These are phyloP conservation scores for Diorhabda sublineata DNA, from an alignment of 1,140 invertebrate genomes.

Conservation along the genomic window DNA sequence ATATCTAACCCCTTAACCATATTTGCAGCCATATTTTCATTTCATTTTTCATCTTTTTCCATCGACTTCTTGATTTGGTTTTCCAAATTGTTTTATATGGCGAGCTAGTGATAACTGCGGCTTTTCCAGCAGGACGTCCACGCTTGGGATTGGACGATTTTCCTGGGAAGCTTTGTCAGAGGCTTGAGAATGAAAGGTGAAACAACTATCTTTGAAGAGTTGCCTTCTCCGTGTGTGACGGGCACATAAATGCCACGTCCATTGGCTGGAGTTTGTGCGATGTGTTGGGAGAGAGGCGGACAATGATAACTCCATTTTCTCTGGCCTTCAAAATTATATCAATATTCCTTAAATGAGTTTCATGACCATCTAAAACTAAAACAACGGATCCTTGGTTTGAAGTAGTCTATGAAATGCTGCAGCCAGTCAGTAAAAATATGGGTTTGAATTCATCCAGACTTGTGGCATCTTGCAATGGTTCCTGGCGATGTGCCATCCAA, in stretches of 20 bases:
- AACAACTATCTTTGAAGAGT: too few relatives aligned
- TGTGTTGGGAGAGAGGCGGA: background rate
- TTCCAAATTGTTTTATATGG: too few relatives aligned
- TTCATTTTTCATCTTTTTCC: too few relatives aligned
- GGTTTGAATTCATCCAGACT: background rate
- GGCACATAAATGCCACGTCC: background rate
- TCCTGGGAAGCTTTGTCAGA: too few relatives aligned
- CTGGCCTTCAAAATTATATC: background rate
- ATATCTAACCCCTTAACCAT: too few relatives aligned
- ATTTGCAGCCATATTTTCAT: background rate
- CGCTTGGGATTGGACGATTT: too few relatives aligned
- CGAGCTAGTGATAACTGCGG: too few relatives aligned
- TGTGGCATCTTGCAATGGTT: background rate
- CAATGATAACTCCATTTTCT: background rate
- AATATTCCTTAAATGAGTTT: background rate
- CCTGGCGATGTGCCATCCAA: background rate
- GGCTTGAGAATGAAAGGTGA: too few relatives aligned
- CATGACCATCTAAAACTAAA: background rate
- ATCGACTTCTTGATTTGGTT: too few relatives aligned
- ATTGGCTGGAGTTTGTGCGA: background rate
- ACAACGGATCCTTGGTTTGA: background rate
- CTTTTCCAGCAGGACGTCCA: too few relatives aligned
- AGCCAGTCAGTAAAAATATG: background rate
- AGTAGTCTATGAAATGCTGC: background rate
- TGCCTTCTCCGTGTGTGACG: background rate